Evolutionary conservation across 2,113 vertebrate genomes (phyloP), one percentile per base, ranked within the genome.

Genomic region (Oreocharis arfaki): DNA sequence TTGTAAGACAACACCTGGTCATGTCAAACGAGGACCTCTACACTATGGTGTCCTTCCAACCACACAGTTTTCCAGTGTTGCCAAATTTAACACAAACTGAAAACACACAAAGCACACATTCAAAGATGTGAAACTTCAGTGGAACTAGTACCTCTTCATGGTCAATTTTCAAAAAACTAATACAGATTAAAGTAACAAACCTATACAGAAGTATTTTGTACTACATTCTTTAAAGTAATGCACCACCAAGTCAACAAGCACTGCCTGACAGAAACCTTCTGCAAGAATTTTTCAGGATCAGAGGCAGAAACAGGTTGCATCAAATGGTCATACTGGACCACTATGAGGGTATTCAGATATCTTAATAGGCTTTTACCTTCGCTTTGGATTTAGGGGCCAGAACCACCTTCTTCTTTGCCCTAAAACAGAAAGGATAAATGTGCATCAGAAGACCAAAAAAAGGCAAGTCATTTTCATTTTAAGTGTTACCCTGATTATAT

Each of bases 361-460:
- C 22, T 61, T 61, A 90, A 78, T 0, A 84, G 9, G 33, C 39
- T 96, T 97, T 98, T 91, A 99, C 99, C 98, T 99, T 99, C 79
- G 97, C 98, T 98, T 99, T 99, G 88, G 98, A 98, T 97, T 99
- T 99, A 81, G 99, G 98, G 53, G 99, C 97, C 69, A 98, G 93
- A 90, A 99, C 98, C 88, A 99, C 98, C 96, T 98, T 99, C 90
- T 99, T 99, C 98, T 99, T 99, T 87, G 99, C 98, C 94, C 99
- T 99, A 97, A 57, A 84, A 42, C 21, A 84, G 27, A 75, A 90
- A 52, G 10, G 16, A 95, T 68, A 96, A 13, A 70, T 4, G 14
- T 0, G 1, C 84, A 67, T 84, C 67, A 80, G 69, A 96, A 71
- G 75, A 73, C 11, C 56, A 71, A 81, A 46, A 79, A 87, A 70